A percentile compares a stretch with the other conserved stretches of the same genome.
Evolutionary conservation across 2,113 vertebrate species (phyloP).

Genomic region (Dascyllus trimaculatus): DNA sequence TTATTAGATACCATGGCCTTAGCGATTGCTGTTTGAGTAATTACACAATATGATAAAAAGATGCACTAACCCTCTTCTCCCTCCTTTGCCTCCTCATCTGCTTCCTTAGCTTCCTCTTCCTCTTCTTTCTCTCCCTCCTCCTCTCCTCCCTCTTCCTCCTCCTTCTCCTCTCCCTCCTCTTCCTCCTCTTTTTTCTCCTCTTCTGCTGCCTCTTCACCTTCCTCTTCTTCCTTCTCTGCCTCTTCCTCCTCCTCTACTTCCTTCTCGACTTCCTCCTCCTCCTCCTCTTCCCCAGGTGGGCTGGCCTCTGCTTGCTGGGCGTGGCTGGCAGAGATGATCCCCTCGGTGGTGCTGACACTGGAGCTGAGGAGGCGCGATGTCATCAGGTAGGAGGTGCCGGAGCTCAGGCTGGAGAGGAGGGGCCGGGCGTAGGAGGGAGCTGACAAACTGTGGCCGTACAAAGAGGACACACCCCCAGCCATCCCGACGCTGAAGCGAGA

Average conservation of each 20-base stretch:
- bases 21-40: neutral
- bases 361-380: constrained; percentile 87
- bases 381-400: constrained; percentile 87
- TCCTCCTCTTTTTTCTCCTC: constrained; percentile 17
- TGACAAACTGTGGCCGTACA: constrained; percentile 86
- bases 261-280: constrained; percentile 24
- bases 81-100: constrained; percentile 32
- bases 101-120: constrained; percentile 39
- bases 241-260: constrained; percentile 25
- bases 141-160: neutral
- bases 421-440: constrained; percentile 84
- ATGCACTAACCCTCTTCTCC: constrained; percentile 64
- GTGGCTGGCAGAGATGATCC: constrained; percentile 88
- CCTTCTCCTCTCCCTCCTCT: neutral
- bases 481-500: constrained; percentile 92
- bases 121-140: constrained; percentile 36
- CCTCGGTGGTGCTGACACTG: constrained; percentile 89
- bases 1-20: neutral
- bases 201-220: constrained; percentile 44
- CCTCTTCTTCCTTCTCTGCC: constrained; percentile 26
- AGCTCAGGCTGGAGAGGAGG: constrained; percentile 86
- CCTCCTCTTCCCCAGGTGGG: constrained; percentile 73
- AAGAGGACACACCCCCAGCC: constrained; percentile 85
- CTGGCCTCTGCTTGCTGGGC: constrained; percentile 87
- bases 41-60: constrained; percentile 2